These are phyloP conservation scores for Doryteuthis pealeii DNA, from an alignment of 1,140 invertebrate species.

Conservation along the genomic window DNA sequence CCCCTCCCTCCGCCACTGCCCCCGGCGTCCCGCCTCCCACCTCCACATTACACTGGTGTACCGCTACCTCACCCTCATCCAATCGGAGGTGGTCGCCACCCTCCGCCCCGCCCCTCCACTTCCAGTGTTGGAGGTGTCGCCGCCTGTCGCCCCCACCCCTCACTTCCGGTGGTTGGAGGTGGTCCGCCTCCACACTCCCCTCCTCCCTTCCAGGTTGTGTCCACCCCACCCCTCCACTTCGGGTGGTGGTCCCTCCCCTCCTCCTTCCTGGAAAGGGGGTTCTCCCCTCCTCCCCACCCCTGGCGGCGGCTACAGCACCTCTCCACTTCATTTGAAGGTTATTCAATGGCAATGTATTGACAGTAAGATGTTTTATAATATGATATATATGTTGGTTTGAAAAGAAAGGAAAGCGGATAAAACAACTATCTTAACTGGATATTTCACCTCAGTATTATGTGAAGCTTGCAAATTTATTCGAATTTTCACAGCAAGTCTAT, in stretches of 20 bases:
- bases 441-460: no score
- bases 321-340: not conserved
- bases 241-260: slow-evolving; percentile 13
- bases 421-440: no score
- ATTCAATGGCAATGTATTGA: slow-evolving; percentile 6
- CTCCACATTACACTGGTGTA: slow-evolving; percentile 20
- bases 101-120: slow-evolving; percentile 33
- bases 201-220: slow-evolving; percentile 45
- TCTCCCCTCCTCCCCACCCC: slow-evolving; percentile 31
- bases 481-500: no score
- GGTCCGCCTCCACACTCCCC: slow-evolving; percentile 34
- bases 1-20: not conserved
- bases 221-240: slow-evolving; percentile 32
- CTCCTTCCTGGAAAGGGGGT: not conserved
- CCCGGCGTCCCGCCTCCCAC: slow-evolving; percentile 24
- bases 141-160: slow-evolving; percentile 28
- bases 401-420: no score
- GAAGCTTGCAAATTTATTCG: no score
- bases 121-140: slow-evolving; percentile 5
- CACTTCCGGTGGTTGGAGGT: not conserved
- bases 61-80: slow-evolving; percentile 37
- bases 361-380: no score
- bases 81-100: slow-evolving; percentile 37
- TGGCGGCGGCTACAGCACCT: slow-evolving; percentile 3
- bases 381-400: no score